Evolutionary conservation across 1,140 invertebrate genomes (phyloP), one percentile per base, ranked within the genome.

Genomic region (Drosophila micromelanica): DNA sequence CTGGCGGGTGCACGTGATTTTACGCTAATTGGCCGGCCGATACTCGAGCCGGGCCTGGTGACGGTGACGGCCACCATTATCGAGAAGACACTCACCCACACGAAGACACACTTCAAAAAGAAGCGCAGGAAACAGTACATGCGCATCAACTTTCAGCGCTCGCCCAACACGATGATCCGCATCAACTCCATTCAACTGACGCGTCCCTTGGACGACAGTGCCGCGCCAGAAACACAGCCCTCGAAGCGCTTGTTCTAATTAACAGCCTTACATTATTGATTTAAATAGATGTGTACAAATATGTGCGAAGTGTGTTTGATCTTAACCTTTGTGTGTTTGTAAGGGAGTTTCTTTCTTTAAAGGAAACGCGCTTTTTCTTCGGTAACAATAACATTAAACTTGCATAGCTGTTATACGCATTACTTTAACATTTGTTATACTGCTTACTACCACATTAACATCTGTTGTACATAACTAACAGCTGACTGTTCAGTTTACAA

Each of bases 31-130:
- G 97, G 98, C 43, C 93, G 95, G 52, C 98, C 98, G 0, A 70
- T 98, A 12, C 92, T 98, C 7, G 95, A 96, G 89, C 93, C 93
- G 27, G 95, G 95, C 51, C 91, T 97, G 32, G 96, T 97, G 0
- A 93, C 93, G 51, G 94, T 99, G 1, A 95, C 96, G 70, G 97
- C 96, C 0, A 98, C 97, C 35, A 95, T 99, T 5, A 95, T 99
- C 49, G 97, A 98, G 73, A 98, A 98, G 92, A 97, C 96, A 0
- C 92, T 98, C 1, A 97, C 96, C 1, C 95, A 97, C 76, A 97
- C 96, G 1, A 96, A 96, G 90, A 95, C 95, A 52, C 93, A 95
- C 80, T 97, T 97, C 87, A 94, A 93, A 17, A 95, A 96, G 90
- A 95, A 93, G 78, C 93, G 94, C 75, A 95, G 96, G 91, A 96